Evolutionary conservation across 2,113 vertebrate species (phyloP).

Genomic region (Nansenia antarctica): DNA sequence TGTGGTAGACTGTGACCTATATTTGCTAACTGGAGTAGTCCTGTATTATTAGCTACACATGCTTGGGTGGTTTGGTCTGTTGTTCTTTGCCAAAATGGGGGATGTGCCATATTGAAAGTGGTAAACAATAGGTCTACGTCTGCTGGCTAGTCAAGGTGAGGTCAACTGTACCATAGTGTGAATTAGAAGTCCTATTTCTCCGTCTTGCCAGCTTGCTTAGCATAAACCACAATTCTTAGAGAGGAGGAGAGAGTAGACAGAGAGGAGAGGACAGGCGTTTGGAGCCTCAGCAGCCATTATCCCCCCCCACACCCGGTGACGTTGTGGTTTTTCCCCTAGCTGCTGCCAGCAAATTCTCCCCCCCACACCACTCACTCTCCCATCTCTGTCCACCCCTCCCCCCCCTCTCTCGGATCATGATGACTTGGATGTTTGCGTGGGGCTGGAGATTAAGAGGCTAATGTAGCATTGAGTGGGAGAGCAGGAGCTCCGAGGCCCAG

Average conservation of each 20-base stretch:
- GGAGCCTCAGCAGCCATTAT: background rate
- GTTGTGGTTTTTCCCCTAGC: slow-evolving; percentile 38
- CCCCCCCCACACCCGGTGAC: slow-evolving; percentile 24
- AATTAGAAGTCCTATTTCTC: too few relatives aligned
- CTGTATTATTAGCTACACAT: too few relatives aligned
- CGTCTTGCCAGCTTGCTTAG: too few relatives aligned
- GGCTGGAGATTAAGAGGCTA: slow-evolving; percentile 23
- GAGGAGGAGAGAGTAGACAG: background rate
- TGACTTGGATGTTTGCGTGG: slow-evolving; percentile 39
- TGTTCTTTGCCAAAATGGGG: too few relatives aligned
- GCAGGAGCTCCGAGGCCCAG: background rate
- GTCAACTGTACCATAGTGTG: too few relatives aligned
- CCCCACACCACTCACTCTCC: background rate
- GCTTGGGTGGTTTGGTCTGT: too few relatives aligned
- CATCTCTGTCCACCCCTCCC: background rate
- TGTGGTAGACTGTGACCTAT: too few relatives aligned
- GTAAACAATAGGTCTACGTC: too few relatives aligned
- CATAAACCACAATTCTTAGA: too few relatives aligned
- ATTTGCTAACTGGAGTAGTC: too few relatives aligned
- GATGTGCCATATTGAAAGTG: too few relatives aligned
- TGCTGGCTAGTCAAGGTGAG: too few relatives aligned
- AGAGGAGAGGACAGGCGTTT: slow-evolving; percentile 8
- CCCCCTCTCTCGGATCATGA: slow-evolving; percentile 28
- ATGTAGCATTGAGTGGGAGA: slow-evolving; percentile 14
- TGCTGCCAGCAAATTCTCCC: background rate